Percentiles rank a stretch among this genome's conserved stretches.
These are phyloP conservation scores for Macroglossus sobrinus DNA, from an alignment of 2,113 vertebrate genomes.

Conservation along the genomic window DNA sequence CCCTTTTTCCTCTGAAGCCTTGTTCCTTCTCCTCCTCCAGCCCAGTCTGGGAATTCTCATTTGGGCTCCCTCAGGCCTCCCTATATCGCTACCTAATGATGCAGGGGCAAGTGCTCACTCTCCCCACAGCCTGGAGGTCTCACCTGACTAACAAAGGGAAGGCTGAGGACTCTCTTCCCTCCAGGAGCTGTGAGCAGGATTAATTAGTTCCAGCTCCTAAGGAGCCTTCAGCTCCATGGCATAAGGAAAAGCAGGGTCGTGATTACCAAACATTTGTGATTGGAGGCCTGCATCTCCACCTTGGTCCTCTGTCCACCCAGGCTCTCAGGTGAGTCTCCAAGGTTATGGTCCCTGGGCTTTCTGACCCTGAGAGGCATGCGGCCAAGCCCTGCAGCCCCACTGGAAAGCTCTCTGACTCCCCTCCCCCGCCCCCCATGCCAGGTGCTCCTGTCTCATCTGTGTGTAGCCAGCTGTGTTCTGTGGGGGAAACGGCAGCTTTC, in stretches of 20 bases:
- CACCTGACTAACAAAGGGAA: not conserved
- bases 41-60: not conserved
- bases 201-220: not conserved
- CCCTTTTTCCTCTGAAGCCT: not conserved
- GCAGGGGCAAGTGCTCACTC: rapidly evolving
- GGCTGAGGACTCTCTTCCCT: not conserved
- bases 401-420: not conserved
- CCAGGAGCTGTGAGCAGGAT: not conserved
- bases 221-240: not conserved
- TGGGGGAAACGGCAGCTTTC: not conserved
- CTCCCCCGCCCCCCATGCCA: rapidly evolving
- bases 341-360: not conserved
- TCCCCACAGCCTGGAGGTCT: not conserved
- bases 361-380: not conserved
- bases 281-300: not conserved
- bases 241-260: not conserved
- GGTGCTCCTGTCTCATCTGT: not conserved
- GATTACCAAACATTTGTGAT: not conserved
- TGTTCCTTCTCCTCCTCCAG: not conserved
- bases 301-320: not conserved
- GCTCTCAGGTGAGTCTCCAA: not conserved
- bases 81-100: not conserved
- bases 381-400: not conserved
- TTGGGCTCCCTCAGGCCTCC: not conserved
- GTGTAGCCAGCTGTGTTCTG: not conserved